phyloP scores from a whole-genome alignment of 2,113 vertebrate genomes.

The Gasterosteus nipponicus region DNA sequence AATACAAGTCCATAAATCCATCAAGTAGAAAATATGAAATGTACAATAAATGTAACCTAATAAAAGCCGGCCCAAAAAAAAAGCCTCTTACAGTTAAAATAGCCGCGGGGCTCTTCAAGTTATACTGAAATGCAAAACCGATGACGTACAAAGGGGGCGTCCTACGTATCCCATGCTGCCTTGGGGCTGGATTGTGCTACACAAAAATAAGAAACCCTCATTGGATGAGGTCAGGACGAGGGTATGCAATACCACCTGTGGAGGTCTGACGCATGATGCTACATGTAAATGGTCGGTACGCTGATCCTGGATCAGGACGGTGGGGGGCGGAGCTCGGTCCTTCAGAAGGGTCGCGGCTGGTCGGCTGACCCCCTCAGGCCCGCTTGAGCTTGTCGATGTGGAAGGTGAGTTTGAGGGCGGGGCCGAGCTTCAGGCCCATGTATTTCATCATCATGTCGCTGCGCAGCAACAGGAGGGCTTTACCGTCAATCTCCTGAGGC shows the following conservation, averaged over 20 bases:
- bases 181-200: constrained; percentile 74
- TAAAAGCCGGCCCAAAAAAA: constrained; percentile 68
- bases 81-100: constrained; percentile 62
- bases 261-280: constrained; percentile 56
- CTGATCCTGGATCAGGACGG: constrained; percentile 55
- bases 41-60: constrained; percentile 68
- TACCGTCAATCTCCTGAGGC: constrained; percentile 91
- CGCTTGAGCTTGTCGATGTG: constrained; percentile 98
- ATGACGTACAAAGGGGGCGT: constrained; percentile 39
- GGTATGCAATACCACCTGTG: constrained; percentile 40
- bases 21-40: constrained; percentile 72
- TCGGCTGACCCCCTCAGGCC: constrained; percentile 81
- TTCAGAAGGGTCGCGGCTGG: constrained; percentile 46
- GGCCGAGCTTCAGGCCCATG: constrained; percentile 98
- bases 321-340: constrained; percentile 36
- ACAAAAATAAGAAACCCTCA: constrained; percentile 70
- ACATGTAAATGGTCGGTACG: constrained; percentile 60
- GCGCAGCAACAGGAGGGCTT: constrained; percentile 89
- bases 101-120: constrained; percentile 60
- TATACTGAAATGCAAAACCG: constrained; percentile 67
- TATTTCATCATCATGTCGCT: constrained; percentile 98
- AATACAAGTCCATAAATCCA: constrained; percentile 65
- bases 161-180: constrained; percentile 68
- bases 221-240: constrained; percentile 54
- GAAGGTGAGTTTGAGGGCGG: constrained; percentile 95